Conservation (phyloP, 2,797 vertebrate genomes). For the Taenioides sp. region DNA sequence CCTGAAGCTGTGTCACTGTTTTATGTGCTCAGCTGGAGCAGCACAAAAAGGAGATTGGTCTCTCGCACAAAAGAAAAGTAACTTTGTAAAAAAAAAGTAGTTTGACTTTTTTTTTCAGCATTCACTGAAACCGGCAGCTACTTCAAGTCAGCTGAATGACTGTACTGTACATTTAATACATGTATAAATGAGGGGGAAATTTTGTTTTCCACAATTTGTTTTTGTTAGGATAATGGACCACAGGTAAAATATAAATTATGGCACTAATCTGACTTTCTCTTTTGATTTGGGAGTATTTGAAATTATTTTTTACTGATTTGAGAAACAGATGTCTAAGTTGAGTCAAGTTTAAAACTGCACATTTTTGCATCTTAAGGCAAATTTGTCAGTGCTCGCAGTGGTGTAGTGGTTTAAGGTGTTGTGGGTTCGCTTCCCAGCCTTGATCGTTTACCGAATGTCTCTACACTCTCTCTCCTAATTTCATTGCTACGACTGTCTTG, state of each 20-base stretch:
- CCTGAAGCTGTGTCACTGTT: conserved; percentile 69
- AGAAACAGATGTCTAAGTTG: not conserved
- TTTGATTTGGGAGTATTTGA: not conserved
- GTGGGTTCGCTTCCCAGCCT: too few species aligned
- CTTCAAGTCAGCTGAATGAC: not conserved
- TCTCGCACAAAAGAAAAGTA: conserved; percentile 30
- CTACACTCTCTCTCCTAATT: too few species aligned
- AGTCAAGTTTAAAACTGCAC: not conserved
- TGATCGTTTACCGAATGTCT: too few species aligned
- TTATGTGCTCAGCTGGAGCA: conserved; percentile 52
- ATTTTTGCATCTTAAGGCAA: not conserved
- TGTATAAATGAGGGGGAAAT: too few species aligned
- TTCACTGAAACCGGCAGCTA: not conserved
- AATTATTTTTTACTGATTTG: not conserved
- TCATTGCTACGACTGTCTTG: too few species aligned
- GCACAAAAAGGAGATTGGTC: conserved; percentile 52
- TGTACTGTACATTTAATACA: not conserved
- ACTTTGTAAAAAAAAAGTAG: conserved; percentile 1
- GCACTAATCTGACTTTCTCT: not conserved
- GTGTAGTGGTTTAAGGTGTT: too few species aligned
- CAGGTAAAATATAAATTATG: not conserved
- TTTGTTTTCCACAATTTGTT: too few species aligned
- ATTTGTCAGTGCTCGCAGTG: too few species aligned
- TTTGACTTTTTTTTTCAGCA: conserved; percentile 1
- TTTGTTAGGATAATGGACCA: not conserved